phyloP scores from a whole-genome alignment of 2,888 invertebrate genomes.

The Melipona beecheii region DNA sequence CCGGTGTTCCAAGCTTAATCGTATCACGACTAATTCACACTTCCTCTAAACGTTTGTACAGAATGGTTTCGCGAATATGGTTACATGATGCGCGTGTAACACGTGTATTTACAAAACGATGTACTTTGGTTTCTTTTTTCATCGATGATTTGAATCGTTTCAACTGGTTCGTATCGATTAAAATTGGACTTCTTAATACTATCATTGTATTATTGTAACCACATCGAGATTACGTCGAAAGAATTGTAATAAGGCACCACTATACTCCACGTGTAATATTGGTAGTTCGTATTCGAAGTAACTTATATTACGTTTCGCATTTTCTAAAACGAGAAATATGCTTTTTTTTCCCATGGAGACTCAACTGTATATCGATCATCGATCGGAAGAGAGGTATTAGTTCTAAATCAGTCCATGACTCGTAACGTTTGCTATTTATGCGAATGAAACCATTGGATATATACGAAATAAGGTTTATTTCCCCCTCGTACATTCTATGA shows the following conservation, averaged over 20 bases:
- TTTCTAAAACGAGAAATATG: conserved; percentile 17
- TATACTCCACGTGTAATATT: conserved; percentile 49
- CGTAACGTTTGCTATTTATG: conserved; percentile 13
- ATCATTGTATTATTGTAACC: conserved; percentile 38
- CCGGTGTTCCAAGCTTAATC: conserved; percentile 51
- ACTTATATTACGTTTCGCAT: conserved; percentile 14
- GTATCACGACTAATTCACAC: conserved; percentile 41
- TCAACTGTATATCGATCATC: conserved; percentile 11
- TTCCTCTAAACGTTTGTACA: conserved; percentile 55
- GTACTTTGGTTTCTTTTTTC: neutral
- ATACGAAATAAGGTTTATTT: conserved; percentile 77
- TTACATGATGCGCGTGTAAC: conserved; percentile 34
- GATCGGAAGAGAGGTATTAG: conserved; percentile 44
- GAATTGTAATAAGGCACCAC: conserved; percentile 56
- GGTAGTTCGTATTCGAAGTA: conserved; percentile 34
- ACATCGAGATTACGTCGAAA: conserved; percentile 44
- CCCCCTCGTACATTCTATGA: conserved; percentile 62
- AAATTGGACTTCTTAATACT: conserved; percentile 45
- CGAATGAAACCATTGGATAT: conserved; percentile 33
- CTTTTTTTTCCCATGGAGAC: conserved; percentile 9
- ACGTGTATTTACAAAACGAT: conserved; percentile 51
- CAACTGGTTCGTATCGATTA: conserved; percentile 32
- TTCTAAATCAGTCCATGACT: conserved; percentile 48
- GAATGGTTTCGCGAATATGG: conserved; percentile 37
- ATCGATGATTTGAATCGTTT: conserved; percentile 7